Evolutionary conservation across 2,113 vertebrate genomes (phyloP), one percentile per base, ranked within the genome.

Genomic region (Nannobrachium achirus): DNA sequence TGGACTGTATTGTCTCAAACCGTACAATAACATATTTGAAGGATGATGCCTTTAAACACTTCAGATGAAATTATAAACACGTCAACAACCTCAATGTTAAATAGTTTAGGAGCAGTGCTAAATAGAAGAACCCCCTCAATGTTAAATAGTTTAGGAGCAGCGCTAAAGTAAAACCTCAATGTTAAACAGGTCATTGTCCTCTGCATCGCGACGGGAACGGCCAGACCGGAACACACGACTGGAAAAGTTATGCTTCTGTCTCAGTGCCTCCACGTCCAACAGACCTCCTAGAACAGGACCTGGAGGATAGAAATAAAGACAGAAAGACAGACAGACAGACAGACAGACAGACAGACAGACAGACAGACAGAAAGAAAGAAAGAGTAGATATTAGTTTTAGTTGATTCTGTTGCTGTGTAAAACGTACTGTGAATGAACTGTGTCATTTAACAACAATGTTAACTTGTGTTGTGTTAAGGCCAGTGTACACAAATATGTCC

Each of bases 71-170:
- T 33, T 33, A 25, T 25, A 4, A 25, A 25, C 20, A 1, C 20
- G 4, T 25, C 3, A 33, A 33, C 25, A 33, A 33, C 3, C 25
- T 33, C 25, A 33, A 5, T 33, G 25, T 33, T 33, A 5, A 33
- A 4, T 1, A 33, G 25, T 33, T 33, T 33, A 2, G 20, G 20
- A 25, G 20, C 20, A 25, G 4, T 4, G 20, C 4, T 25, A 25
- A 25, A 25, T 4, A 25, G 25, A 33, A 33, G 25, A 33, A 33
- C 25, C 2, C 38, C 95, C 73, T 96, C 95, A 0, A 96, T 96
- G 88, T 95, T 95, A 84, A 94, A 96, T 60, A 93, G 91, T n/a
- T n/a, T n/a, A n/a, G n/a, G n/a, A n/a, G n/a, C n/a, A n/a, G 13
- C 13, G 7, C 45, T 48, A 48, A 7, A 10, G 45, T 48, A 48